A percentile compares a stretch with the other conserved stretches of the same genome.
Evolutionary conservation across 2,113 vertebrate genomes (phyloP).

Genomic region (Ibidorhyncha struthersii): DNA sequence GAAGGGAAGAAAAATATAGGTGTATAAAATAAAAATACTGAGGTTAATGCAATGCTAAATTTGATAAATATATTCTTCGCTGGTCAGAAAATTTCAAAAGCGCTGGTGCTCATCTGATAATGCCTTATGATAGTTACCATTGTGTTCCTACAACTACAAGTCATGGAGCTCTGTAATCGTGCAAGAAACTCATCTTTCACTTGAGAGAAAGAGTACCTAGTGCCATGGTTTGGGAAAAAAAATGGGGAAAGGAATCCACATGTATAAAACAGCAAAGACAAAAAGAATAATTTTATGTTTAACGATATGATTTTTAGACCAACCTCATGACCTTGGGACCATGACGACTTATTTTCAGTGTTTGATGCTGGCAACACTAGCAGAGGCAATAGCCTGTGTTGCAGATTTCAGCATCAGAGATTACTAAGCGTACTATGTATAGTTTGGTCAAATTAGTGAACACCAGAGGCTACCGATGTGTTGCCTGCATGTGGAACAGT

Average conservation of each 20-base stretch:
- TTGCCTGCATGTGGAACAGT: neutral
- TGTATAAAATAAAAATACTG: neutral
- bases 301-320: neutral
- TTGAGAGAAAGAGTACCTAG: neutral
- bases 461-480: neutral
- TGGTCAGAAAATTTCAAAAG: neutral
- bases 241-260: neutral
- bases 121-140: neutral
- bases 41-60: neutral
- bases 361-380: neutral
- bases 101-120: neutral
- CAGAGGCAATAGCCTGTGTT: neutral
- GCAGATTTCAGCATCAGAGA: neutral
- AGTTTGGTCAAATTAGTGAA: neutral
- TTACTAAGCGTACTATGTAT: neutral
- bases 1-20: slow-evolving; percentile 9
- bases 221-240: neutral
- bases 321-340: neutral
- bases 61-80: neutral
- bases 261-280: neutral
- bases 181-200: neutral
- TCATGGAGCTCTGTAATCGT: neutral
- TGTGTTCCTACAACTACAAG: neutral
- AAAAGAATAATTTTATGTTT: neutral
- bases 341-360: neutral